Conservation (phyloP, 2,797 vertebrate species). For the Chromobotia macracanthus region DNA sequence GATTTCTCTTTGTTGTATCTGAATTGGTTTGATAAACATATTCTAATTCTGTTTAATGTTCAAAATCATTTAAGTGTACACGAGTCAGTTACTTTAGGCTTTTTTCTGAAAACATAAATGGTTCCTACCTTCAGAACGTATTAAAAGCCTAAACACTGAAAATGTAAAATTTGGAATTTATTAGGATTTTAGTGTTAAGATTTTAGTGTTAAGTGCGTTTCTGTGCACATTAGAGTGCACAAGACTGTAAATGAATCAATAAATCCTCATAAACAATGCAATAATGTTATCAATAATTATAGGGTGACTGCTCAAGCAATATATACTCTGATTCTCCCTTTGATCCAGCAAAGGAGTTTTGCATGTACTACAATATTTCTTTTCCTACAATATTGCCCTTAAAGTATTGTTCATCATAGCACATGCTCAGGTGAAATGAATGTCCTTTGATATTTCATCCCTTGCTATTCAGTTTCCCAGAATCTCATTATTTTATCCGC, state of each 20-base stretch:
- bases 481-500: conserved; percentile 15
- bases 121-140: too few relatives aligned
- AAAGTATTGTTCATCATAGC: background rate
- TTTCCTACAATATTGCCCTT: background rate
- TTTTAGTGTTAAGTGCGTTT: too few relatives aligned
- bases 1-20: too few relatives aligned
- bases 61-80: background rate
- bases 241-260: too few relatives aligned
- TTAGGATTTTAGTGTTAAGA: background rate
- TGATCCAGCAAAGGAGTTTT: background rate
- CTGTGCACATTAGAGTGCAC: too few relatives aligned
- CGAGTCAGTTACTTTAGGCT: background rate
- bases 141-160: background rate
- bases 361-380: background rate
- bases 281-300: background rate
- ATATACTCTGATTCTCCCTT: background rate
- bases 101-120: too few relatives aligned
- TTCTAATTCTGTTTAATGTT: too few relatives aligned
- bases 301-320: background rate
- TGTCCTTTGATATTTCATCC: conserved; percentile 15
- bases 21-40: too few relatives aligned
- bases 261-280: too few relatives aligned
- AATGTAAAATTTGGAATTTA: background rate
- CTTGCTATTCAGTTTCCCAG: background rate
- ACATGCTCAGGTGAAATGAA: conserved; percentile 3